Conservation (phyloP, 2,797 vertebrate genomes). For the Gymnoscopelus braueri region DNA sequence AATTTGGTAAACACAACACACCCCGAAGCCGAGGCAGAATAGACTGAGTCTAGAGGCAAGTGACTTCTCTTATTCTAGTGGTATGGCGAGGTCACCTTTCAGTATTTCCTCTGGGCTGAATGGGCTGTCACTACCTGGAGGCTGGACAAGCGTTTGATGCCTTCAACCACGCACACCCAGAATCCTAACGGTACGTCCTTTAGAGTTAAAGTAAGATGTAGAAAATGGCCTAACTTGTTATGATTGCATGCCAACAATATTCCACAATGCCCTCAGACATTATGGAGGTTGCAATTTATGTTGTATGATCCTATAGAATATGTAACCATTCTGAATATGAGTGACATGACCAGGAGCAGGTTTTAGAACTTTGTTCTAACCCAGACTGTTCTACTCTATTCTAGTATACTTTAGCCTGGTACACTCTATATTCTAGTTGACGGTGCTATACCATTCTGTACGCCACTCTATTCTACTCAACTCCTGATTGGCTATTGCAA, state of each 20-base stretch:
- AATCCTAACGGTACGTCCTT: slow-evolving; percentile 64
- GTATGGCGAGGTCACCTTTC: slow-evolving; percentile 66
- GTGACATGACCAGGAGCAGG: slow-evolving; percentile 1
- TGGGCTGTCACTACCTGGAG: slow-evolving; percentile 71
- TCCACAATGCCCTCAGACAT: slow-evolving; percentile 43
- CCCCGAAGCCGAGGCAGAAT: slow-evolving; percentile 45
- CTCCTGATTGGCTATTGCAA: slow-evolving; percentile 46
- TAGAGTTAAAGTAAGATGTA: slow-evolving; percentile 48
- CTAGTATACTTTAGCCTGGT: no score
- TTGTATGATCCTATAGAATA: slow-evolving; percentile 4
- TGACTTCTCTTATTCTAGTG: slow-evolving; percentile 65
- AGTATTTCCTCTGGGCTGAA: slow-evolving; percentile 73
- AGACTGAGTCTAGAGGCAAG: slow-evolving; percentile 42
- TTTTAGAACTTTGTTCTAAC: no score
- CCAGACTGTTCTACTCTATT: slow-evolving; percentile 4
- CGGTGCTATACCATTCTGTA: background rate
- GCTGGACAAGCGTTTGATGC: slow-evolving; percentile 71
- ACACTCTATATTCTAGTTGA: background rate
- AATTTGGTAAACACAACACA: slow-evolving; percentile 80
- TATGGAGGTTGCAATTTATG: slow-evolving; percentile 8
- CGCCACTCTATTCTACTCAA: background rate
- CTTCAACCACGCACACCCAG: slow-evolving; percentile 65
- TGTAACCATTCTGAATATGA: slow-evolving; percentile 19
- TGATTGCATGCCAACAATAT: slow-evolving; percentile 36
- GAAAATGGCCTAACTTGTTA: slow-evolving; percentile 44